Base-by-base conservation (phyloP, 1,140 invertebrate species). In the Dendrolimus kikuchii region DNA sequence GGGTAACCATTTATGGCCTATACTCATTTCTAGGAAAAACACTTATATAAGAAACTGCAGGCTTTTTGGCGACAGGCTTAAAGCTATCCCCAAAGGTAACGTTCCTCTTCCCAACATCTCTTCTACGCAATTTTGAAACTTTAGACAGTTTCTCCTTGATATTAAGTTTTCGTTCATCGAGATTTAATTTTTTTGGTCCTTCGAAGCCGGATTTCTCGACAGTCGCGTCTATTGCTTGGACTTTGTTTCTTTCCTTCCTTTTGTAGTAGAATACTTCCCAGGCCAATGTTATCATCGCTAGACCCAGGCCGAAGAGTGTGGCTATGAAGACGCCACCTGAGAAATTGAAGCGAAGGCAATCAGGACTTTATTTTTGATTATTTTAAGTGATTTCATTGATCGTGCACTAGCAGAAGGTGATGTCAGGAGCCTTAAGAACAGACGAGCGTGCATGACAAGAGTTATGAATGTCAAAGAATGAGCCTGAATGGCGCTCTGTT, bases 271-370 rank as follows among this genome's bases (percentile, higher is more conserved):
- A 84, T 0, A 96, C 92, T 76, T 96, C 95, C 57, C 92, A 91
- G 1, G 90, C 92, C 7, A 96, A 81, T 0, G 94, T 95, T 5
- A 95, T 71, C 92, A 96, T 94, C 1, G 95, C 95, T 40, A 96
- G 68, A 0, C 91, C 91, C 5, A 96, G 81, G 0, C 95, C 95
- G 69, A 95, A 94, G 0, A 96, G 81, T 0, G 95, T 96, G 3
- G 95, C 95, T 59, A 96, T 96, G 66, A 96, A 97, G 4, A 97
- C 95, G 5, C 95, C 95, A 60, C 95, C 94, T 94, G 70, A n/a
- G n/a, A n/a, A n/a, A n/a, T n/a, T n/a, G n/a, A n/a, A n/a, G n/a
- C n/a, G n/a, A n/a, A n/a, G n/a, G n/a, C n/a, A n/a, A n/a, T n/a
- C n/a, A n/a, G n/a, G n/a, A n/a, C n/a, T n/a, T n/a, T n/a, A n/a